phyloP scores from a whole-genome alignment of 2,113 vertebrate genomes.

The Seriola dumerili region DNA sequence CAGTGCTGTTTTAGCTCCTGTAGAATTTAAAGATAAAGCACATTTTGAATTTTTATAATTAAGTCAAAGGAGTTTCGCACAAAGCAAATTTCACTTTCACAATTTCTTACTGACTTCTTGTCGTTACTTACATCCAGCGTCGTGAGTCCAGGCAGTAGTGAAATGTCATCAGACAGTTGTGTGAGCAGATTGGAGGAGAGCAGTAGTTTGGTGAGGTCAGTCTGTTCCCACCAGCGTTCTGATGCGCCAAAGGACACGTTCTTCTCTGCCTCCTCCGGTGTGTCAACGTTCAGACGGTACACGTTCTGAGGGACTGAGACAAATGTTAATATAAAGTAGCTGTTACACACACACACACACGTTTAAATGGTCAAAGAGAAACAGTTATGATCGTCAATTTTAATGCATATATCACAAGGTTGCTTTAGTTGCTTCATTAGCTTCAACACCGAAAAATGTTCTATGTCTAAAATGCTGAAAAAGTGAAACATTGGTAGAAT shows the following conservation, averaged over 20 bases:
- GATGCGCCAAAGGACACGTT: slow-evolving; percentile 87
- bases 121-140: slow-evolving; percentile 89
- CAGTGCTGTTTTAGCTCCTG: too few relatives aligned
- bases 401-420: too few relatives aligned
- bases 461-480: too few relatives aligned
- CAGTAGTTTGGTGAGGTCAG: slow-evolving; percentile 92
- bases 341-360: not conserved
- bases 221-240: slow-evolving; percentile 98
- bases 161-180: slow-evolving; percentile 89
- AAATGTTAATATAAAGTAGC: too few relatives aligned
- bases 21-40: not conserved
- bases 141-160: slow-evolving; percentile 88
- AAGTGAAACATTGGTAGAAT: too few relatives aligned
- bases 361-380: too few relatives aligned
- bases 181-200: slow-evolving; percentile 94
- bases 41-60: not conserved
- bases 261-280: slow-evolving; percentile 89
- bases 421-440: not conserved
- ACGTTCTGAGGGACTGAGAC: slow-evolving; percentile 90
- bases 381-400: too few relatives aligned
- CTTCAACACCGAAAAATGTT: too few relatives aligned
- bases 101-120: not conserved
- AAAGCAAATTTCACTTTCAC: not conserved
- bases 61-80: not conserved
- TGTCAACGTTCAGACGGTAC: slow-evolving; percentile 93